Evolutionary conservation across 2,888 invertebrate genomes (phyloP).

Genomic region (Orthonychiurus folsomi): DNA sequence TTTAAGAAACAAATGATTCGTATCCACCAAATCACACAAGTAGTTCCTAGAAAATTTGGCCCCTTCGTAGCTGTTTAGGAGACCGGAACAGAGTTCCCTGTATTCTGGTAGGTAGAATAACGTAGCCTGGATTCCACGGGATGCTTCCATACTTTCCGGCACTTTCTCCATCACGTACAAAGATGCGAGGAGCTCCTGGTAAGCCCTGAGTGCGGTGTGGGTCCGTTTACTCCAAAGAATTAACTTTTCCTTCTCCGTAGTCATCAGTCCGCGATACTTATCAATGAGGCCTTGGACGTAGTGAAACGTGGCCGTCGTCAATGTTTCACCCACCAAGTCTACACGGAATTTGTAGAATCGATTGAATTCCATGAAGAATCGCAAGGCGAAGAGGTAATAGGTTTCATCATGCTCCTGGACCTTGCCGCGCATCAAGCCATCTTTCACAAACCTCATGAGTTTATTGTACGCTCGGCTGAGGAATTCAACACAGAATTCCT

Average conservation of each 20-base stretch:
- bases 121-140: conserved; percentile 79
- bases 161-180: conserved; percentile 72
- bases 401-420: conserved; percentile 79
- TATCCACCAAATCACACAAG: conserved; percentile 77
- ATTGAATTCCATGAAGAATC: conserved; percentile 97
- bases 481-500: conserved; percentile 90
- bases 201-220: conserved; percentile 69
- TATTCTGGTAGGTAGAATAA: conserved; percentile 91
- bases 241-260: conserved; percentile 74
- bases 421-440: conserved; percentile 47
- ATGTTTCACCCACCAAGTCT: conserved; percentile 85
- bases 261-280: conserved; percentile 71
- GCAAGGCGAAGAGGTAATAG: conserved; percentile 86
- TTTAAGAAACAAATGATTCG: conserved; percentile 81
- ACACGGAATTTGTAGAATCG: conserved; percentile 76
- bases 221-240: conserved; percentile 73
- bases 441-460: conserved; percentile 70
- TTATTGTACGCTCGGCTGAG: conserved; percentile 86
- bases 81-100: conserved; percentile 73
- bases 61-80: conserved; percentile 74
- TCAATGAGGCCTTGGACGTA: conserved; percentile 89
- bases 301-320: conserved; percentile 84
- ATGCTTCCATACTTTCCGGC: conserved; percentile 60
- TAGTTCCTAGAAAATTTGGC: conserved; percentile 77
- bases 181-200: conserved; percentile 74